Evolutionary conservation across 2,113 vertebrate species (phyloP), one percentile per base, ranked within the genome.

Genomic region (Cairina moschata): DNA sequence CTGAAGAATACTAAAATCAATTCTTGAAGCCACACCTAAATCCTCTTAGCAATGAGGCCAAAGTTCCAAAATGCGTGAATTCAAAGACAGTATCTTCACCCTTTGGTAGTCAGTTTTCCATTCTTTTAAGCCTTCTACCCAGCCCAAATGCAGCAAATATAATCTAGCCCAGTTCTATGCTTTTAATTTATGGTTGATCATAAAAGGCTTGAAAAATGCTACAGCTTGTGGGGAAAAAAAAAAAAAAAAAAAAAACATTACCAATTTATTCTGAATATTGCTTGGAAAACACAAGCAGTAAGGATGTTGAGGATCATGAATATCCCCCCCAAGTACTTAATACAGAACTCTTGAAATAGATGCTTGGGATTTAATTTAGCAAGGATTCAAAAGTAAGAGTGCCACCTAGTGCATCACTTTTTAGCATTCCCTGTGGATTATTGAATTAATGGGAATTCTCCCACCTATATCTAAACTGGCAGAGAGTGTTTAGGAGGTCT

Each of bases 351-450:
- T 82, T 89, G 63, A 90, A 95, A 89, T 58, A 75, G 44, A 73
- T 52, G 55, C 32, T 63, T 73, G 26, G 22, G 23, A 68, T 73
- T 82, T 79, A 55, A 77, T 81, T 88, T 58, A 77, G 54, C 6
- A 59, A 23, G 32, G 93, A 96, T 87, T 87, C 91, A 97, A 84
- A 97, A 95, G 86, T 92, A 91, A 93, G 94, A 95, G 89, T 92
- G 95, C 96, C 95, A 95, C 95, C 96, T 97, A 97, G 96, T 87
- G 96, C 85, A 54, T 62, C 87, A 62, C 69, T 62, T 8, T 60
- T 52, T 74, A 56, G 28, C 42, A 8, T 55, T 28, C 8, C 44
- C 28, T 65, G 18, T 6, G 44, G 32, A 9, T 73, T 21, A 40
- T 69, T 59, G 52, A 89, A 88, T 75, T 87, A n/a, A 46, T 58